Percentiles rank a stretch among this genome's conserved stretches.
Evolutionary conservation across 2,113 vertebrate species (phyloP).

Genomic region (Eurystomus gularis): DNA sequence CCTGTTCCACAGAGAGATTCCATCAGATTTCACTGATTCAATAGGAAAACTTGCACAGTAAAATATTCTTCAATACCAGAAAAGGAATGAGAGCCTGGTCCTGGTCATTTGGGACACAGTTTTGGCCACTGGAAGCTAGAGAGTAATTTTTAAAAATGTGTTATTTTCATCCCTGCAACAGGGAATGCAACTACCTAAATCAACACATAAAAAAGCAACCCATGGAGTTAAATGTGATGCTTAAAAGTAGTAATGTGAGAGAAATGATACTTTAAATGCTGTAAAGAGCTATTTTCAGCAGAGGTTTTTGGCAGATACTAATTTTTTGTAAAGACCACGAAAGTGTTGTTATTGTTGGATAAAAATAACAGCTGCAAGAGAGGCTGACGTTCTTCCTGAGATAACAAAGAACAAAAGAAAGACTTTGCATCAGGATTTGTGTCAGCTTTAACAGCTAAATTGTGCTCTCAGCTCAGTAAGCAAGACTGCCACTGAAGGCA

Average conservation of each 20-base stretch:
- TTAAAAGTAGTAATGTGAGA: neutral
- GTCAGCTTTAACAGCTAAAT: constrained; percentile 35
- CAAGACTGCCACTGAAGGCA: neutral
- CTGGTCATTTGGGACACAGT: neutral
- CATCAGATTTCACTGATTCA: too few relatives aligned
- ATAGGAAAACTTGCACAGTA: neutral
- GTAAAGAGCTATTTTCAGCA: neutral
- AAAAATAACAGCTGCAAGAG: constrained; percentile 52
- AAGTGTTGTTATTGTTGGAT: constrained; percentile 23
- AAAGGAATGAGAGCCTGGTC: neutral
- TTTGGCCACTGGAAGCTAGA: neutral
- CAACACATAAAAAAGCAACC: neutral
- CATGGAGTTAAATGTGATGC: neutral
- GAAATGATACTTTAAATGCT: neutral
- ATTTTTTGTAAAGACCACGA: neutral
- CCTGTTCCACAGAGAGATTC: neutral
- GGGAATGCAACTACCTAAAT: neutral
- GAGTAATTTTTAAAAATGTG: neutral
- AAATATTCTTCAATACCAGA: neutral
- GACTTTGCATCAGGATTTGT: constrained; percentile 17
- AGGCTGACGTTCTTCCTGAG: constrained; percentile 22
- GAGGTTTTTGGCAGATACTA: neutral
- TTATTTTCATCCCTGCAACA: neutral
- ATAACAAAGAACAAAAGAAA: constrained; percentile 46
- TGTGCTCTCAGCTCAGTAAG: constrained; percentile 12